Evolutionary conservation across 2,888 invertebrate species (phyloP).

Genomic region (Phrixothrix hirtus): DNA sequence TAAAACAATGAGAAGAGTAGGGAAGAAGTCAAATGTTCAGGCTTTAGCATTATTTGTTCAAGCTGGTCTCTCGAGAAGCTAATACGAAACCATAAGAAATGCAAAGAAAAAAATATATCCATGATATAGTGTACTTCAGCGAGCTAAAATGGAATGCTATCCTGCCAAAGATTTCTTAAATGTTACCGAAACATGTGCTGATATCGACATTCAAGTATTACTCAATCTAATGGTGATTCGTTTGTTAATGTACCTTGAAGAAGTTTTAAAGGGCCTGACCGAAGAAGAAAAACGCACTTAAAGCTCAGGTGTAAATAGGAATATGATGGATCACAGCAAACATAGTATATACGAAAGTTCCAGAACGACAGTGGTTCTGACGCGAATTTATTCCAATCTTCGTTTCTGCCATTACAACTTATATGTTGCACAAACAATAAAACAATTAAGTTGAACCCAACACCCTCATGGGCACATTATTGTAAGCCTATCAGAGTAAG

Average conservation of each 20-base stretch:
- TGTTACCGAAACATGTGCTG: background rate
- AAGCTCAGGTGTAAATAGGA: no score
- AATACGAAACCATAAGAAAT: slow-evolving; percentile 1
- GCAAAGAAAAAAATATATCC: background rate
- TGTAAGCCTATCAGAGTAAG: no score
- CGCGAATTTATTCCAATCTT: no score
- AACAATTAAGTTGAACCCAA: no score
- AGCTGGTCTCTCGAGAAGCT: background rate
- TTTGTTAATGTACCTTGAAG: background rate
- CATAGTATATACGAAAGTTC: no score
- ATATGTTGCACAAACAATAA: no score
- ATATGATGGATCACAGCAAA: no score
- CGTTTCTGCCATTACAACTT: no score
- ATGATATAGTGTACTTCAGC: background rate
- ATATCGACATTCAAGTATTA: background rate
- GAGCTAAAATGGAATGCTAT: background rate
- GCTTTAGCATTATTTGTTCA: background rate
- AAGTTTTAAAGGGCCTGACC: no score
- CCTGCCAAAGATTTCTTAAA: background rate
- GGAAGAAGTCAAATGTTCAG: background rate
- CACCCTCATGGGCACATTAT: no score
- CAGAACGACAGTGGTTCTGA: no score
- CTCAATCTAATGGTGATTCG: background rate
- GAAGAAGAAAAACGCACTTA: no score
- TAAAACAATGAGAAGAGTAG: background rate